Conservation (phyloP, 2,797 vertebrate genomes). For the Valencia hispanica region DNA sequence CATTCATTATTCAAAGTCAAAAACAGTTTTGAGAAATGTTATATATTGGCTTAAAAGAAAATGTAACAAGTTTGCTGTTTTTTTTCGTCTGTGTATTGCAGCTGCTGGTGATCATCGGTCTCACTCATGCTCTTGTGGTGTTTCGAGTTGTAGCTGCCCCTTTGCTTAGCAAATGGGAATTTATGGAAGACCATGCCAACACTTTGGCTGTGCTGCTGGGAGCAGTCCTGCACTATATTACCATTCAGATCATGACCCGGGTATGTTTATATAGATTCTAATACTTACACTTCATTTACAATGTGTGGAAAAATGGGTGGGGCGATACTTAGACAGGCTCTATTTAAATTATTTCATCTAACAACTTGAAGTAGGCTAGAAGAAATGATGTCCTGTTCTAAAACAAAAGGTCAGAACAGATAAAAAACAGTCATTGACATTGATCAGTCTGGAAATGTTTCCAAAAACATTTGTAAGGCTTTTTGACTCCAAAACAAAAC, state of each 20-base stretch:
- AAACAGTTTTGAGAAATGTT: neutral
- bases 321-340: no score
- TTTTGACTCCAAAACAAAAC: neutral
- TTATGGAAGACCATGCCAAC: constrained; percentile 81
- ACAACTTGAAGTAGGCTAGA: no score
- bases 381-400: neutral
- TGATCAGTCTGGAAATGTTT: neutral
- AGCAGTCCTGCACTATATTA: constrained; percentile 89
- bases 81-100: constrained; percentile 30
- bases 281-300: neutral
- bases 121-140: constrained; percentile 87
- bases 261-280: constrained; percentile 33
- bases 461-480: neutral
- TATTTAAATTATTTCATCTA: no score
- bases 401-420: neutral
- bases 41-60: neutral
- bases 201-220: constrained; percentile 82
- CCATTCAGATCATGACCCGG: constrained; percentile 79
- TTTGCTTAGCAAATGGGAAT: constrained; percentile 60
- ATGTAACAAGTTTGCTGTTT: neutral
- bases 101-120: constrained; percentile 83
- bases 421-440: neutral
- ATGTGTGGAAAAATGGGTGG: neutral
- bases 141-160: constrained; percentile 86
- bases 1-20: neutral